These are phyloP conservation scores for Herpailurus yagouaroundi DNA, from an alignment of 2,113 vertebrate species.

Conservation along the genomic window DNA sequence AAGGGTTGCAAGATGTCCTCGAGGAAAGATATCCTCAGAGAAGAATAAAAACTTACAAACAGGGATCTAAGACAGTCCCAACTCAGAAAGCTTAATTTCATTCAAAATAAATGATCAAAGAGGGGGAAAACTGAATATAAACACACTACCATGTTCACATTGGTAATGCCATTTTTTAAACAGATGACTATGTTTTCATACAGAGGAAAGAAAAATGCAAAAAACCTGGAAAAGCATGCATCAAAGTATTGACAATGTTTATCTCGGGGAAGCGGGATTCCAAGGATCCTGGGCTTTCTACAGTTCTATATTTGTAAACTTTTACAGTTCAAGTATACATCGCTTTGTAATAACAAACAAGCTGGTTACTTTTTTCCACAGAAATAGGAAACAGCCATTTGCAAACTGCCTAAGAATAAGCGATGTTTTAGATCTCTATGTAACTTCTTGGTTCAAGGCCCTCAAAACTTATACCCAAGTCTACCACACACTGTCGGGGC, in stretches of 20 bases:
- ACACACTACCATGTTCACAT: background rate
- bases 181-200: background rate
- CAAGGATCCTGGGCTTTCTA: background rate
- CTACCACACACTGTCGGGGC: background rate
- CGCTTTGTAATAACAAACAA: background rate
- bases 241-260: background rate
- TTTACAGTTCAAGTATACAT: background rate
- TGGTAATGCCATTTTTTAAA: background rate
- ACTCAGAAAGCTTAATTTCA: background rate
- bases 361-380: background rate
- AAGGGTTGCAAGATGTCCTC: background rate
- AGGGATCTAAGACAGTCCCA: background rate
- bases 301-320: background rate
- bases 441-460: background rate
- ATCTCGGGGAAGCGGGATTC: background rate
- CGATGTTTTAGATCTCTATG: background rate
- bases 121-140: background rate
- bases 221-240: background rate
- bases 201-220: background rate
- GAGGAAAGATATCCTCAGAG: background rate
- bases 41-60: background rate
- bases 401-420: background rate
- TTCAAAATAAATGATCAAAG: background rate
- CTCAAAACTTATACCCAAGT: constrained; percentile 1
- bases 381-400: background rate